These are phyloP conservation scores for Meleagris gallopavo DNA, from an alignment of 2,113 vertebrate species.

Conservation along the genomic window DNA sequence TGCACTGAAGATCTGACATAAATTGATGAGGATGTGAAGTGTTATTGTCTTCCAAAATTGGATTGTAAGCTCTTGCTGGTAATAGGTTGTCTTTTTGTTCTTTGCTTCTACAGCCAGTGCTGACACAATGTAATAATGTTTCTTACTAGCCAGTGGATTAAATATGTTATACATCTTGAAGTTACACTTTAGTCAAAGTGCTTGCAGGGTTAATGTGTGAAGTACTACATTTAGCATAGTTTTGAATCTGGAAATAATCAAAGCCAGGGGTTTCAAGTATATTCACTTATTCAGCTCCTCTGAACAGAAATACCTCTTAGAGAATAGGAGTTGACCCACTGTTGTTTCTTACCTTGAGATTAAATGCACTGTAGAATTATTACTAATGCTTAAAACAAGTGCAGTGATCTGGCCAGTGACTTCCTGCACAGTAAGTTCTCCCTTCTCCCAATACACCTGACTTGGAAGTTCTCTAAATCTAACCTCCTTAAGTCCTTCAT, in stretches of 20 bases:
- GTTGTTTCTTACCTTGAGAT: constrained; percentile 29
- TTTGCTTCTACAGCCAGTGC: neutral
- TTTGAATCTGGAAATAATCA: constrained; percentile 16
- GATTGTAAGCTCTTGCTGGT: neutral
- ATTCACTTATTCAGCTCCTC: neutral
- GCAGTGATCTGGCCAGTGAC: neutral
- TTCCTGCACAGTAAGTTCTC: constrained; percentile 1
- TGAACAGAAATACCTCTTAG: constrained; percentile 1
- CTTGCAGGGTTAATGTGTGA: neutral
- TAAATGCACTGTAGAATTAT: constrained; percentile 14
- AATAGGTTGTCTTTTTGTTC: neutral
- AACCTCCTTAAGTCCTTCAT: constrained; percentile 5
- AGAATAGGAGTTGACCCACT: constrained; percentile 15
- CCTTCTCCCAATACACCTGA: neutral
- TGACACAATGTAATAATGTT: neutral
- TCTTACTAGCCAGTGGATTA: neutral
- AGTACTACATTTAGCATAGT: neutral
- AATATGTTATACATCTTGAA: neutral
- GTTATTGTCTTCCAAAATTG: neutral
- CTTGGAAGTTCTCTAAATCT: constrained; percentile 14
- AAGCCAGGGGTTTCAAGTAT: neutral
- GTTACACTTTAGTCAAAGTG: neutral
- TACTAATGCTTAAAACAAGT: constrained; percentile 3
- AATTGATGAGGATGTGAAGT: neutral
- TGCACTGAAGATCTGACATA: neutral